Base-by-base conservation (phyloP, 2,113 vertebrate genomes). In the Butastur rufipennis region DNA sequence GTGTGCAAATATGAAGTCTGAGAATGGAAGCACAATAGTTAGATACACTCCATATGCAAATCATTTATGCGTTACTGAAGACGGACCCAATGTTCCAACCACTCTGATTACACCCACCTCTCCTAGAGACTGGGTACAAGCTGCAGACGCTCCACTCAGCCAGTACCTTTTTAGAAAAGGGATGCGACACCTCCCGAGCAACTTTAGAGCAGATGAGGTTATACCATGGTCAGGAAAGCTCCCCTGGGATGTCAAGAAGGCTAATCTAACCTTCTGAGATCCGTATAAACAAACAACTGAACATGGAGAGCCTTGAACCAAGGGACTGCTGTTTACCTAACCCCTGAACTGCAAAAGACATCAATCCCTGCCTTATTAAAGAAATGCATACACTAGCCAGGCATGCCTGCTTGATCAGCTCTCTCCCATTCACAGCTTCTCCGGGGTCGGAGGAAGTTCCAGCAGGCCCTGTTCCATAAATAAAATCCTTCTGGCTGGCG, bases 331-430 rank as follows among this genome's bases (percentile, higher is more conserved):
- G 97, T 98, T 98, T 98, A 98, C 90, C 95, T 96, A 97, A 97
- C 97, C 97, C 95, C 96, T 97, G 97, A 97, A 98, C 97, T 96
- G 90, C 91, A 91, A 73, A 61, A 97, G 97, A 97, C 96, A 97
- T 97, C 95, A 97, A 97, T 98, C 97, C 97, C 97, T 91, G 96
- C 94, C 96, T 98, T 97, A 98, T 97, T 97, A 98, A 97, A 98
- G 97, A 96, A 97, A 96, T 84, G 95, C 97, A 92, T 85, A 90
- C 66, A 25, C 89, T 75, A 65, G 95, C 62, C 84, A 67, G 84
- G 93, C 95, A 97, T 87, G 89, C 83, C 94, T 78, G 91, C 93
- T 88, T 73, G 55, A 96, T 89, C 84, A 94, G 88, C 94, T 86
- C 96, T 94, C 97, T 97, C 91, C 95, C 66, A 78, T 97, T 98